Conservation (phyloP, 92 coral and sea anemone species). For the Epizoanthus scotinus region DNA sequence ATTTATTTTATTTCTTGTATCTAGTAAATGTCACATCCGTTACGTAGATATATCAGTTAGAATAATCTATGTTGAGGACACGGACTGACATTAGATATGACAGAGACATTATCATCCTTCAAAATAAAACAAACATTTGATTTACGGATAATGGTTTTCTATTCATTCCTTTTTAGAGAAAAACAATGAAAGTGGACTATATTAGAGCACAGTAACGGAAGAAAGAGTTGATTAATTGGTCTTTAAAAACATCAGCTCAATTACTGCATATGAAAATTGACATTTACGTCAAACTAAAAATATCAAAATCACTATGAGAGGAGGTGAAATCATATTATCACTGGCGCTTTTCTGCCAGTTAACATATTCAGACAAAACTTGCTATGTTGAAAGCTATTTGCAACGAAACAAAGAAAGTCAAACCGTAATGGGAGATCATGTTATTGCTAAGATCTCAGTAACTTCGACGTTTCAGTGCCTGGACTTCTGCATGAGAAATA, state of each 20-base stretch:
- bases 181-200: no score
- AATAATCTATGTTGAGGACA: no score
- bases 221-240: background rate
- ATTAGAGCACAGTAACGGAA: background rate
- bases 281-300: background rate
- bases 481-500: constrained; percentile 30
- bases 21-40: no score
- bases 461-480: constrained; percentile 14
- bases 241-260: background rate
- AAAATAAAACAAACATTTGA: no score
- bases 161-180: no score
- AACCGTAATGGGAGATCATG: constrained; percentile 22
- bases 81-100: no score
- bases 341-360: background rate
- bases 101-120: no score
- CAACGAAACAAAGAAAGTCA: background rate
- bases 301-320: background rate
- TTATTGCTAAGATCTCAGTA: background rate
- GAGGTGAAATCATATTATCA: background rate
- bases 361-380: background rate
- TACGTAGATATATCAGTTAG: no score
- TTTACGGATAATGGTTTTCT: no score
- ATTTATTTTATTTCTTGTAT: no score
- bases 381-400: background rate
- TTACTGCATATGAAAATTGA: background rate